Evolutionary conservation across 2,888 invertebrate species (phyloP).

Genomic region (Campaea margaritaria): DNA sequence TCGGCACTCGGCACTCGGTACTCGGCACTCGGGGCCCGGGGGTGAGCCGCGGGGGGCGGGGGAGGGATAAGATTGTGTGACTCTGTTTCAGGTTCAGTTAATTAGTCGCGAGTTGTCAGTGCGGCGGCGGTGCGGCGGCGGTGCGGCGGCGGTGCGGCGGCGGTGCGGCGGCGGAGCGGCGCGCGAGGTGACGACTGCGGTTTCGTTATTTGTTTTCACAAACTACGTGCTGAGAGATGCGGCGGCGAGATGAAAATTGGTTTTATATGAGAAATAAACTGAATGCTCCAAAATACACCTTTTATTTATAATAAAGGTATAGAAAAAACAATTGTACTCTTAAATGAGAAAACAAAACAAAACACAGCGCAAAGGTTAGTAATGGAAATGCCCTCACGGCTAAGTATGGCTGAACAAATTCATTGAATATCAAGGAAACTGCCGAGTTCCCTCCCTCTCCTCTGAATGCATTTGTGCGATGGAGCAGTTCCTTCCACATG

Average conservation of each 20-base stretch:
- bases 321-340: too few species aligned
- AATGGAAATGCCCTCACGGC: too few species aligned
- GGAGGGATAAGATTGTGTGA: conserved; percentile 5
- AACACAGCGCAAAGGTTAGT: too few species aligned
- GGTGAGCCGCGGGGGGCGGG: neutral
- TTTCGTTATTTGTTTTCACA: conserved; percentile 11
- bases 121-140: neutral
- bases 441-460: too few species aligned
- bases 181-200: neutral
- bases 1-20: neutral
- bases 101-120: conserved; percentile 9
- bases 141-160: neutral
- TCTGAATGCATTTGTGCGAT: too few species aligned
- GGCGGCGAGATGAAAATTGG: conserved; percentile 3
- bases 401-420: too few species aligned
- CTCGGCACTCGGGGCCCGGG: neutral
- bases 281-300: neutral
- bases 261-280: conserved; percentile 4
- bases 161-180: neutral
- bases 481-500: too few species aligned
- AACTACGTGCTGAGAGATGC: conserved; percentile 3
- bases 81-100: conserved; percentile 15
- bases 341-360: too few species aligned
- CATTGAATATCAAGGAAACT: too few species aligned
- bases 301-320: too few species aligned